Conservation (phyloP, 1,140 invertebrate species). For the Brachionus rotundiformis region DNA sequence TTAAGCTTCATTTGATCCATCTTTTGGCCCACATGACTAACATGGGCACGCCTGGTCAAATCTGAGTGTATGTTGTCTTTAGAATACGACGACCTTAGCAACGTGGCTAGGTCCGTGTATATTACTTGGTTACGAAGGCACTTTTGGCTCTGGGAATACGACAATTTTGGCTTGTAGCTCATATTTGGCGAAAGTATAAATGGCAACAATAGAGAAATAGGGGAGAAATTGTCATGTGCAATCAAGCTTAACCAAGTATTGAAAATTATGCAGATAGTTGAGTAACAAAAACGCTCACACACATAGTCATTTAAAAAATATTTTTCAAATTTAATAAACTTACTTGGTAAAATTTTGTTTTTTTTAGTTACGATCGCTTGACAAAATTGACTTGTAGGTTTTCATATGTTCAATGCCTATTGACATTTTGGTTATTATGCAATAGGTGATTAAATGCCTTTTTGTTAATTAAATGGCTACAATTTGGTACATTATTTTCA, state of each 20-base stretch:
- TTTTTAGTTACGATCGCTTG: not conserved
- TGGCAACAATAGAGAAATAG: not conserved
- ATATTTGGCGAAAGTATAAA: not conserved
- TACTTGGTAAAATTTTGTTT: conserved; percentile 8
- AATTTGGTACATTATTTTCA: not conserved
- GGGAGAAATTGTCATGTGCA: not conserved
- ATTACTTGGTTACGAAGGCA: not conserved
- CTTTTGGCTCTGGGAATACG: not conserved
- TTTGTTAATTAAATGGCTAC: not conserved
- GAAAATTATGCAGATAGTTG: not conserved
- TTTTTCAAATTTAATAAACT: not conserved
- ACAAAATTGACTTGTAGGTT: not conserved
- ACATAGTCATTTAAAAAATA: not conserved
- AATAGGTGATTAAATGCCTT: too few species aligned
- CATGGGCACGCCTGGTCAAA: not conserved
- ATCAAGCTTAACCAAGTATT: not conserved
- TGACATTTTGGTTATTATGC: not conserved
- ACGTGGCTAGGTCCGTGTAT: not conserved
- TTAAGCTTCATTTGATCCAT: not conserved
- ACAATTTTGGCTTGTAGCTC: not conserved
- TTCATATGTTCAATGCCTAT: not conserved
- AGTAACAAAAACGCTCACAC: not conserved
- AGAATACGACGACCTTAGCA: not conserved
- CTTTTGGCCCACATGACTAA: not conserved
- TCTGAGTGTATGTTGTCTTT: not conserved